These are phyloP conservation scores for Phoenicopterus ruber DNA, from an alignment of 2,113 vertebrate species.

Conservation along the genomic window DNA sequence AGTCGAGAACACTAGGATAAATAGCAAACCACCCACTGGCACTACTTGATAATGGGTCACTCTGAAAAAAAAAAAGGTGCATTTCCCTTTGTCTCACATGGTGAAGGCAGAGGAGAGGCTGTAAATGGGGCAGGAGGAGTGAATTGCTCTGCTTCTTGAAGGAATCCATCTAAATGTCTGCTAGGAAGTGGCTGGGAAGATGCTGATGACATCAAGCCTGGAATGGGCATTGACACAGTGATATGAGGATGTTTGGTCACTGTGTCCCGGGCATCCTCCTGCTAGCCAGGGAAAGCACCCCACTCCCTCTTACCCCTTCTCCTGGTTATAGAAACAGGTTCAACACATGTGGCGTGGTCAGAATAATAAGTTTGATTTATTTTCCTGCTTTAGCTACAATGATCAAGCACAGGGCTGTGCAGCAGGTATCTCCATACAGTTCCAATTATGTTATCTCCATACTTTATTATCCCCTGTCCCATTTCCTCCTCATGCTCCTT, in stretches of 20 bases:
- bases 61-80: neutral
- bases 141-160: neutral
- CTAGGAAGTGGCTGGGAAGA: neutral
- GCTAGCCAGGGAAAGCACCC: neutral
- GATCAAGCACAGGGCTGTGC: neutral
- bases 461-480: neutral
- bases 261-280: neutral
- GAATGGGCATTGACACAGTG: neutral
- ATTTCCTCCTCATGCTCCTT: neutral
- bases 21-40: neutral
- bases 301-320: neutral
- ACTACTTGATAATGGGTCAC: neutral
- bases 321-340: neutral
- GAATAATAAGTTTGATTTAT: neutral
- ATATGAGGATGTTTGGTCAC: neutral
- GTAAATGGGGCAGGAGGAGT: neutral
- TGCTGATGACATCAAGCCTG: neutral
- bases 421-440: neutral
- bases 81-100: neutral
- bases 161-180: neutral
- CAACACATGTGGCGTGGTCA: neutral
- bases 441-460: neutral
- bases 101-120: neutral
- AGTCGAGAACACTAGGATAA: neutral
- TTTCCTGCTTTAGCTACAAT: neutral